Evolutionary conservation across 1,140 invertebrate species (phyloP), one percentile per base, ranked within the genome.

Genomic region (Diabrotica undecimpunctata): DNA sequence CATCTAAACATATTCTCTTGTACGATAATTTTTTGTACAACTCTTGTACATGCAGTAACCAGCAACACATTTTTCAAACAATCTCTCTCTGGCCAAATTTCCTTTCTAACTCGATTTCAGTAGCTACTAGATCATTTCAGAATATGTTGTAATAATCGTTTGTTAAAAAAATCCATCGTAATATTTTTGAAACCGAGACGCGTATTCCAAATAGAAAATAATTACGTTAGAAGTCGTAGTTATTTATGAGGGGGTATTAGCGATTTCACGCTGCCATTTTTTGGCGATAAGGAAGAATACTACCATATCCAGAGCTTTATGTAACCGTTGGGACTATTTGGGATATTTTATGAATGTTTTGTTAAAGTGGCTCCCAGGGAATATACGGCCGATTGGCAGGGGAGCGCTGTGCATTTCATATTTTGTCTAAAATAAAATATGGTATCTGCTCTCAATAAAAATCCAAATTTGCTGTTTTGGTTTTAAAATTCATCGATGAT

Each of bases 311-410:
- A 7, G 37, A 37, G 37, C 37, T 57, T 57, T 38, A 57, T 57
- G 55, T 37, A 57, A 11, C 55, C 36, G 38, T 12, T 57, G 55
- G 55, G 55, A 57, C 35, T 57, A 57, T 57, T 57, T 57, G 35
- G 55, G 25, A 57, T 57, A 57, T 57, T 57, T 57, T 38, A 57
- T 57, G 37, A 57, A 57, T 41, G 54, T 56, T 56, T 56, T 56
- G 54, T 56, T 36, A 12, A 57, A 57, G 37, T 12, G n/a, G n/a
- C 55, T 57, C 55, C 37, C 8, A 37, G 55, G 55, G 55, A 37
- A 57, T 57, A 57, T 57, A 57, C 37, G 8, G 41, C 10, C 55
- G 35, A 57, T 57, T 36, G 36, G 5, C 35, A 5, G 55, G 37
- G 37, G 55, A 41, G n/a, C 55, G 10, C 35, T 57, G 37, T 57